phyloP scores from a whole-genome alignment of 1,140 invertebrate genomes.

The Papilio helenus region DNA sequence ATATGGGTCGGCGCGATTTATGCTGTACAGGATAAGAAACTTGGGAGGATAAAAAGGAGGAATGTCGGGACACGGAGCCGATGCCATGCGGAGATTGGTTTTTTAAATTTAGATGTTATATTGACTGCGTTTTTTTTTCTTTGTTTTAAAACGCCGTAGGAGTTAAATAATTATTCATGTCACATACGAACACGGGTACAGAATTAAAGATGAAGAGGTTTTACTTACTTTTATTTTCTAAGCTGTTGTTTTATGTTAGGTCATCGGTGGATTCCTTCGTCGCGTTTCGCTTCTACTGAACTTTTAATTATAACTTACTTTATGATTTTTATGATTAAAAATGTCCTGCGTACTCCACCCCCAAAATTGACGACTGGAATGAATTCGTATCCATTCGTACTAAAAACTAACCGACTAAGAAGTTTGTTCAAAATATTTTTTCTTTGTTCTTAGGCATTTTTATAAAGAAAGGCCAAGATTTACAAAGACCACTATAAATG shows the following conservation, averaged over 20 bases:
- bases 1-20: constrained; percentile 79
- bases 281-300: neutral
- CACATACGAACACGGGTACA: constrained; percentile 17
- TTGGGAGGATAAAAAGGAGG: constrained; percentile 67
- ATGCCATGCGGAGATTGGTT: constrained; percentile 76
- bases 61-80: constrained; percentile 68
- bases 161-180: constrained; percentile 35
- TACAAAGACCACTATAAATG: constrained; percentile 34
- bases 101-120: constrained; percentile 76
- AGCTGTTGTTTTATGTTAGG: neutral
- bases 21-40: constrained; percentile 72
- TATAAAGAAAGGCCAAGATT: neutral
- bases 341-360: neutral
- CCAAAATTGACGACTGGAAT: neutral
- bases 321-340: neutral
- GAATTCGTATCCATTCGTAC: neutral
- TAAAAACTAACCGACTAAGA: constrained; percentile 1
- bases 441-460: constrained; percentile 19
- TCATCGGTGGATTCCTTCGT: neutral
- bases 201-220: neutral
- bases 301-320: neutral
- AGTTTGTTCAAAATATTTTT: neutral
- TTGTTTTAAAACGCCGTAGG: constrained; percentile 43
- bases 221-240: constrained; percentile 18
- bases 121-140: constrained; percentile 45